Evolutionary conservation across 2,888 invertebrate species (phyloP), one percentile per base, ranked within the genome.

Genomic region (Schizotus pectinicornis): DNA sequence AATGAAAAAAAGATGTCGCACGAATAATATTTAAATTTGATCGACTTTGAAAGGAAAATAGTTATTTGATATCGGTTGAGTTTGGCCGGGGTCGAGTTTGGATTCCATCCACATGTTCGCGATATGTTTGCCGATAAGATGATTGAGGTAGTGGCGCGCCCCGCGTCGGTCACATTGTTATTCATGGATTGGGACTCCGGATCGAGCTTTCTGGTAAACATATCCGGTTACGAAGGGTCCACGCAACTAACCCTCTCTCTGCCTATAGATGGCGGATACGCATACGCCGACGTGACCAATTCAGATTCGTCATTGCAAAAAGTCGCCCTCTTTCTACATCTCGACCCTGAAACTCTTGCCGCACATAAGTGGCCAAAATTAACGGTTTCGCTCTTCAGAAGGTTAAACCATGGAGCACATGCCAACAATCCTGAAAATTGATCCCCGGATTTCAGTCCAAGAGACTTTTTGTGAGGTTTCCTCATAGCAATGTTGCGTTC

Each of bases 91-190:
- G 52, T 53, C 49, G 49, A 38, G 49, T 59, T 54, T 43, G 50
- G 59, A 54, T 54, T 59, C 56, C 62, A 62, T 67, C 67, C 69
- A 67, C 69, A 73, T 73, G 73, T 68, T 69, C 71, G 64, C 65
- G 71, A 73, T 73, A 70, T 71, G 70, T 71, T 69, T 59, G 64
- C 51, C 65, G 70, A 70, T 70, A 70, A 70, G 70, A 67, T 67
- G 68, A 70, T 70, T 67, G 67, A 67, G 58, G 62, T 62, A 58
- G 59, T 58, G 63, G 45, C 49, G 37, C 47, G 43, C 51, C 53
- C 62, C 63, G 52, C 53, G 35, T 51, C 55, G 57, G 57, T 47
- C 49, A 62, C 65, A 68, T 68, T 68, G 68, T 68, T 68, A 68
- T 68, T 68, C 68, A 68, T 68, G 68, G 67, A 68, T 65, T 68